Evolutionary conservation across 1,140 invertebrate genomes (phyloP).

Genomic region (Drosophila azteca): DNA sequence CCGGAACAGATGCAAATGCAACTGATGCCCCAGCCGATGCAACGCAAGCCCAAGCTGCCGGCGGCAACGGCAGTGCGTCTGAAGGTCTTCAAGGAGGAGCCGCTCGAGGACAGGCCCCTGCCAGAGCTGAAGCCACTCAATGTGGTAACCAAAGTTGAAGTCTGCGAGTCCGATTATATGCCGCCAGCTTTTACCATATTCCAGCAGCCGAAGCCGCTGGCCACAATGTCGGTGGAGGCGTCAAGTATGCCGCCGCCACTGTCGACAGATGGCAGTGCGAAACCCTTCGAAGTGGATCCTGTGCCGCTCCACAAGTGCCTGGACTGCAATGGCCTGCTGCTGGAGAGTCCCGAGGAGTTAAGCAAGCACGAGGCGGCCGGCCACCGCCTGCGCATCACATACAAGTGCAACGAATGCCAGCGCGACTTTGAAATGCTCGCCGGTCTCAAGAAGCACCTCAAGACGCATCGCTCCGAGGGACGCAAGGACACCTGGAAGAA

Average conservation of each 20-base stretch:
- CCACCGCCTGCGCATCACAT: constrained; percentile 67
- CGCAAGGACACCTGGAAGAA: constrained; percentile 80
- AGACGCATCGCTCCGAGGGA: constrained; percentile 72
- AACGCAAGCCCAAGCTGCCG: constrained; percentile 60
- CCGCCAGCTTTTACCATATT: constrained; percentile 68
- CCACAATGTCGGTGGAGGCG: constrained; percentile 3
- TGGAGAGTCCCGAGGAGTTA: constrained; percentile 61
- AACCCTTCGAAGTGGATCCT: constrained; percentile 52
- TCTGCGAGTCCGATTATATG: constrained; percentile 51
- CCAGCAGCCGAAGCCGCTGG: constrained; percentile 37
- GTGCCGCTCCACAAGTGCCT: constrained; percentile 70
- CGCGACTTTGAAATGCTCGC: constrained; percentile 71
- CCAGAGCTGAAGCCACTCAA: neutral
- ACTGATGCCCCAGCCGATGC: constrained; percentile 31
- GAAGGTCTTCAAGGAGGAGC: constrained; percentile 71
- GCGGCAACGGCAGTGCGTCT: constrained; percentile 61
- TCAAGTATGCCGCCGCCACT: constrained; percentile 59
- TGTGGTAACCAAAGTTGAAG: constrained; percentile 61
- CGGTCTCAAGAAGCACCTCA: constrained; percentile 77
- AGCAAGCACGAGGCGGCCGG: constrained; percentile 62
- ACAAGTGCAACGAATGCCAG: constrained; percentile 73
- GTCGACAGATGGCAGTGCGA: constrained; percentile 15
- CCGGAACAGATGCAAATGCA: constrained; percentile 53
- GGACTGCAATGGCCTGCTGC: constrained; percentile 70
- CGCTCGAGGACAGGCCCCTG: constrained; percentile 41